These are phyloP conservation scores for Helostoma temminkii DNA, from an alignment of 2,797 vertebrate species.

Conservation along the genomic window DNA sequence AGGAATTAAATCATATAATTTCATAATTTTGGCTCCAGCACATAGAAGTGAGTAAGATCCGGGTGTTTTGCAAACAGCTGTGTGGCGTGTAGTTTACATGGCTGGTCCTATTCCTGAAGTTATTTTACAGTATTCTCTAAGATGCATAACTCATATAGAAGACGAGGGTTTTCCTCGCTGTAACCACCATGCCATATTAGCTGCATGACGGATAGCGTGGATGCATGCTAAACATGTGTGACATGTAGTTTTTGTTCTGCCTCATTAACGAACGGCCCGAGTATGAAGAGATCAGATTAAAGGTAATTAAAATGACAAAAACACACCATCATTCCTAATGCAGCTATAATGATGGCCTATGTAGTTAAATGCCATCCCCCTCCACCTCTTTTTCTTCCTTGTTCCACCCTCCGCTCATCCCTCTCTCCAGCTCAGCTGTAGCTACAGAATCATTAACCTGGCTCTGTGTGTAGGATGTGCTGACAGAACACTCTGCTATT, in stretches of 20 bases:
- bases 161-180: neutral
- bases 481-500: constrained; percentile 83
- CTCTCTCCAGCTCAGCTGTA: constrained; percentile 73
- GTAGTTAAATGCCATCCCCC: constrained; percentile 76
- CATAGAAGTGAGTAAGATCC: too few species aligned
- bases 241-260: constrained; percentile 78
- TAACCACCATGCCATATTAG: constrained; percentile 38
- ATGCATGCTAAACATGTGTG: constrained; percentile 65
- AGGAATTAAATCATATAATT: too few species aligned
- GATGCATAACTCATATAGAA: constrained; percentile 1
- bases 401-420: constrained; percentile 60
- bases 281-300: constrained; percentile 80
- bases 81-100: neutral
- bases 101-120: neutral
- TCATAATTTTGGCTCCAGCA: neutral
- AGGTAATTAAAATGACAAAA: constrained; percentile 83
- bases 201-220: constrained; percentile 59
- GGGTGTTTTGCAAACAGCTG: neutral
- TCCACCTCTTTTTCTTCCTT: constrained; percentile 51
- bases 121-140: neutral
- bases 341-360: constrained; percentile 77
- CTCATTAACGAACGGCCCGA: constrained; percentile 70
- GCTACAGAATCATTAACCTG: constrained; percentile 88
- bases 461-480: constrained; percentile 77
- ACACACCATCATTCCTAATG: constrained; percentile 78